Base-by-base conservation (phyloP, 2,797 vertebrate species). In the Anomalospiza imberbis region DNA sequence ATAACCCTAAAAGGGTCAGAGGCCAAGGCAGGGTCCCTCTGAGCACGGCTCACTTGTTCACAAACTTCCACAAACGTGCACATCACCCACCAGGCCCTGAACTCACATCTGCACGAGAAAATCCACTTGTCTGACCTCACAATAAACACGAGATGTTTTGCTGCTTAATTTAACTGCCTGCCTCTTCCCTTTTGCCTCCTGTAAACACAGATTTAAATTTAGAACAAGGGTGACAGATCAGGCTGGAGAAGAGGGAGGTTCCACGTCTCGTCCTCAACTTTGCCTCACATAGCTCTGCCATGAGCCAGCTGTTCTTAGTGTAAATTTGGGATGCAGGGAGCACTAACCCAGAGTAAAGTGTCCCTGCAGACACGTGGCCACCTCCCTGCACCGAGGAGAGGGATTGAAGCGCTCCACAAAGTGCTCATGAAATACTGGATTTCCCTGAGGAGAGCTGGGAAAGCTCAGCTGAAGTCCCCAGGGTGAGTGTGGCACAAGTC, bases 101-200 rank as follows among this genome's bases (percentile, higher is more conserved):
- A n/a, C 48, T n/a, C 66, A 79, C 66, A 63, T 6, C 36, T 11
- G 25, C 67, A 65, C 84, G 60, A 94, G 77, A 65, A 94, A 91
- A 89, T 55, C 77, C 47, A 26, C 42, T 87, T 58, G 63, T 91
- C 71, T 34, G 70, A 71, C 60, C 44, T 45, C 68, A 24, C 87
- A 93, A 87, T 47, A 80, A 91, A 31, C 83, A 88, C 0, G 0
- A 89, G 77, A 79, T 62, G 40, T 88, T 96, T 82, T 0, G 2
- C 61, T 82, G 67, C 88, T 88, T 62, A n/a, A 94, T 90, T 88
- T 73, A 88, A 71, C 85, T 74, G 63, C 55, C 65, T 78, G 67
- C 82, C 51, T 72, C 66, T 78, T 42, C 67, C 67, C 70, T 21
- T 66, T 34, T 42, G 50, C 76, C 32, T 85, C 76, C 83, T 77